Percentiles rank a stretch among this genome's conserved stretches.
Evolutionary conservation across 2,797 vertebrate genomes (phyloP).

Genomic region (Morelia viridis): DNA sequence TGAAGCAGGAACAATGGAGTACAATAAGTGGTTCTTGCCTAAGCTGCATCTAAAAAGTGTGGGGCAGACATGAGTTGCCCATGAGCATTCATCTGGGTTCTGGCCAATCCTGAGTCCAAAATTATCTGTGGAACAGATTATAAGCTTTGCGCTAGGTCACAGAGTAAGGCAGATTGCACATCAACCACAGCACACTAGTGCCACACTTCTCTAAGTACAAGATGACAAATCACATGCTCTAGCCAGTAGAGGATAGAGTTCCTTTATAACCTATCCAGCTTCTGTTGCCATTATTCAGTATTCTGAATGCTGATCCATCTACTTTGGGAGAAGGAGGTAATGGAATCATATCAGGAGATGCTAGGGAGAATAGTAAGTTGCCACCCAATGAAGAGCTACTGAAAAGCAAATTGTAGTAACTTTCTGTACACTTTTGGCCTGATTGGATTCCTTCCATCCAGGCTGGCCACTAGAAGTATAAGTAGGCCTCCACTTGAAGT

Average conservation of each 20-base stretch:
- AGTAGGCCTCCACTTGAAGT: neutral
- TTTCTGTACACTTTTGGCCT: neutral
- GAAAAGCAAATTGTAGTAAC: neutral
- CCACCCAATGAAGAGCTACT: neutral
- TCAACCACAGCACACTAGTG: neutral
- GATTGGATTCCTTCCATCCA: neutral
- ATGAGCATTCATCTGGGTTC: neutral
- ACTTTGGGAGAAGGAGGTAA: neutral
- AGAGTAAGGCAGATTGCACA: neutral
- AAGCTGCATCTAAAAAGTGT: neutral
- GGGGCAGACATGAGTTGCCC: neutral
- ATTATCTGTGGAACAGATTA: neutral
- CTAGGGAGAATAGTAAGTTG: neutral
- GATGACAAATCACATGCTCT: neutral
- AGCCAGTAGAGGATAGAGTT: neutral
- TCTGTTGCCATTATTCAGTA: neutral
- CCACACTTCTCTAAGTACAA: neutral
- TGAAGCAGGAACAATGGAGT: conserved; percentile 1
- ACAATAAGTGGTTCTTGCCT: neutral
- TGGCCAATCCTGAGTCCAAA: neutral
- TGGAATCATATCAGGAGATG: neutral
- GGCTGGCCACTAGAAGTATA: neutral
- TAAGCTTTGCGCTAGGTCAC: neutral
- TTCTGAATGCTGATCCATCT: neutral
- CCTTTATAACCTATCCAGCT: neutral